Evolutionary conservation across 2,888 invertebrate species (phyloP).

Genomic region (Pammene aurita): DNA sequence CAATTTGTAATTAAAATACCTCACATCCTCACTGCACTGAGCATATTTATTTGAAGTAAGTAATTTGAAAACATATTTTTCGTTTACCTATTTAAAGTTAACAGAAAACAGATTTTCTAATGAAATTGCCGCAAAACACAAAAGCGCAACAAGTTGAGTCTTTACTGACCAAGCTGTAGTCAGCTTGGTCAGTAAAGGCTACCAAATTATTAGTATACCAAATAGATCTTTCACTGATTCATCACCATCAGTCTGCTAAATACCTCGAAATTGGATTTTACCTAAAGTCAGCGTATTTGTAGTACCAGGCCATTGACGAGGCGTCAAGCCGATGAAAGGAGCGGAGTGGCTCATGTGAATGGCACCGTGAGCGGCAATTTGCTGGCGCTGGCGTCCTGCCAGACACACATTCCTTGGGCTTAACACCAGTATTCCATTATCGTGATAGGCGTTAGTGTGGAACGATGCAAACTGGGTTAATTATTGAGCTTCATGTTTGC

Average conservation of each 20-base stretch:
- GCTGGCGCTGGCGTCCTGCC: conserved; percentile 60
- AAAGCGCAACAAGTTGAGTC: too few species aligned
- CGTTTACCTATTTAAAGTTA: too few species aligned
- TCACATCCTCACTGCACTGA: too few species aligned
- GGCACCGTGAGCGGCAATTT: conserved; percentile 44
- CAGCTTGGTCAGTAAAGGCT: too few species aligned
- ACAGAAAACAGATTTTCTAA: too few species aligned
- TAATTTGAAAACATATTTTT: too few species aligned
- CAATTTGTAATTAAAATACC: too few species aligned
- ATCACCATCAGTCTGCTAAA: not conserved
- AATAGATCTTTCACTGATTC: not conserved
- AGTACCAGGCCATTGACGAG: conserved; percentile 44
- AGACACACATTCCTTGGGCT: conserved; percentile 62
- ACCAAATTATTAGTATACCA: too few species aligned
- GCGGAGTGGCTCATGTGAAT: conserved; percentile 18
- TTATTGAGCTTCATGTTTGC: conserved; percentile 51
- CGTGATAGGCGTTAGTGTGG: conserved; percentile 61
- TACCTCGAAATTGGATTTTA: conserved; percentile 3
- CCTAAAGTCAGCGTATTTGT: conserved; percentile 44
- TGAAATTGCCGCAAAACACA: too few species aligned
- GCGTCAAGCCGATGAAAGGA: conserved; percentile 28
- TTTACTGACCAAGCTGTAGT: too few species aligned
- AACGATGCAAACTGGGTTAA: conserved; percentile 59
- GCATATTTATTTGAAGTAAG: too few species aligned
- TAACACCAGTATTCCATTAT: conserved; percentile 74